Percentiles rank a stretch among this genome's conserved stretches.
These are phyloP conservation scores for Atopsyche davidsoni DNA, from an alignment of 1,140 invertebrate genomes.

Conservation along the genomic window DNA sequence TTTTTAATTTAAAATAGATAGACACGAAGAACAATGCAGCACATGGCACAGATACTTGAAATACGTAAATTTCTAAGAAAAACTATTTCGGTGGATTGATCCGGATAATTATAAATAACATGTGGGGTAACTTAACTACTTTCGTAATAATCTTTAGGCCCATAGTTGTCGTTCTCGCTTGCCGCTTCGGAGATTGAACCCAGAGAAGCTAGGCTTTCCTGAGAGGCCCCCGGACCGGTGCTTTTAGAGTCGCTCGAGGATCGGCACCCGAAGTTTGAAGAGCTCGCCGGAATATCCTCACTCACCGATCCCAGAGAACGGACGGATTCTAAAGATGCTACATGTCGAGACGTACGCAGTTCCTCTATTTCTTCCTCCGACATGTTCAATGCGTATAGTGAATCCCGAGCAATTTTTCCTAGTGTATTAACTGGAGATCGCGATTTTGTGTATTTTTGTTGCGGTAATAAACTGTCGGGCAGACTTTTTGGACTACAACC, in stretches of 20 bases:
- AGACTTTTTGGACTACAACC: slow-evolving; percentile 45
- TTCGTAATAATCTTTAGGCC: background rate
- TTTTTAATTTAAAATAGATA: too few relatives aligned
- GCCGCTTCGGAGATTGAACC: slow-evolving; percentile 40
- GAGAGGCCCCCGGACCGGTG: slow-evolving; percentile 39
- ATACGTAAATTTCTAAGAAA: too few relatives aligned
- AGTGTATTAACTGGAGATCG: slow-evolving; percentile 36
- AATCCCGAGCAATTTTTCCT: slow-evolving; percentile 44
- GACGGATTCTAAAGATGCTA: slow-evolving; percentile 44
- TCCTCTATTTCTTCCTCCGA: slow-evolving; percentile 44
- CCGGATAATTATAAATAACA: too few relatives aligned
- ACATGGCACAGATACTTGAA: too few relatives aligned
- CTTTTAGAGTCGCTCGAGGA: slow-evolving; percentile 41
- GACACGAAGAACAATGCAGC: too few relatives aligned
- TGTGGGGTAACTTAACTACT: background rate
- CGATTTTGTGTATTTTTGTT: slow-evolving; percentile 30
- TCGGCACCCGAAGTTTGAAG: slow-evolving; percentile 39
- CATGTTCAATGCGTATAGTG: slow-evolving; percentile 43
- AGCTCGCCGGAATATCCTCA: slow-evolving; percentile 40
- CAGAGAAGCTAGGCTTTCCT: slow-evolving; percentile 44
- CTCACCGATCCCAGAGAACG: slow-evolving; percentile 43
- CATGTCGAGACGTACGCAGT: slow-evolving; percentile 38
- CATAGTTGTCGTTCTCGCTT: slow-evolving; percentile 7
- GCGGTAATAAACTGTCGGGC: slow-evolving; percentile 40
- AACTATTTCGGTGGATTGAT: too few relatives aligned